These are phyloP conservation scores for Silurus glanis DNA, from an alignment of 2,113 vertebrate species.

Conservation along the genomic window DNA sequence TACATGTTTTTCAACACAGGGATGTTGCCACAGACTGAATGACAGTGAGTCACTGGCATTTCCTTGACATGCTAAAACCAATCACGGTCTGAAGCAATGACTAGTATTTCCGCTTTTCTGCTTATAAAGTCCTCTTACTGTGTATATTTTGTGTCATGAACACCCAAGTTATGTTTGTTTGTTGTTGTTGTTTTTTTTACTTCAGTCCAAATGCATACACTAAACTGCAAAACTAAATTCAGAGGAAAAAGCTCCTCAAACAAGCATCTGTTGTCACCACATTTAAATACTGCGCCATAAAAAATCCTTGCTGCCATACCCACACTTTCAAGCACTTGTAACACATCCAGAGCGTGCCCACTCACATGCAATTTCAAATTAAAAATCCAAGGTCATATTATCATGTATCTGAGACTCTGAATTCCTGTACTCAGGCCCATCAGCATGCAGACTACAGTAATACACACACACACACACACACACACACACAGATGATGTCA, in stretches of 20 bases:
- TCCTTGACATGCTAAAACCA: not conserved
- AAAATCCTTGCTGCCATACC: not conserved
- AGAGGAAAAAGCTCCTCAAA: constrained; percentile 11
- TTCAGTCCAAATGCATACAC: not conserved
- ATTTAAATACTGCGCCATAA: constrained; percentile 2
- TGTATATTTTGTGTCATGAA: not conserved
- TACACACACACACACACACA: not conserved
- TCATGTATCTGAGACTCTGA: constrained; percentile 10
- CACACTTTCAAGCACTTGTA: not conserved
- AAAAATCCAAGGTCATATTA: constrained; percentile 18
- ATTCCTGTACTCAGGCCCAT: constrained; percentile 12
- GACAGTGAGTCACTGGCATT: constrained; percentile 35
- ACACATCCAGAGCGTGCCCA: not conserved
- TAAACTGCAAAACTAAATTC: not conserved
- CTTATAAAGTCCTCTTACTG: not conserved
- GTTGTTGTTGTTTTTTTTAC: not conserved
- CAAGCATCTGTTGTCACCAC: not conserved
- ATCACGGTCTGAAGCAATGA: not conserved
- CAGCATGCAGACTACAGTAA: constrained; percentile 5
- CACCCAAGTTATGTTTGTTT: not conserved
- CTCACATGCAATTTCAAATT: not conserved
- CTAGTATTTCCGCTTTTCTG: not conserved
- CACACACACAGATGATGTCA: constrained; percentile 50
- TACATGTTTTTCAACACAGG: constrained; percentile 20
- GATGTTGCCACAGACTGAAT: constrained; percentile 10